Evolutionary conservation across 2,113 vertebrate species (phyloP).

Genomic region (Daubentonia madagascariensis): DNA sequence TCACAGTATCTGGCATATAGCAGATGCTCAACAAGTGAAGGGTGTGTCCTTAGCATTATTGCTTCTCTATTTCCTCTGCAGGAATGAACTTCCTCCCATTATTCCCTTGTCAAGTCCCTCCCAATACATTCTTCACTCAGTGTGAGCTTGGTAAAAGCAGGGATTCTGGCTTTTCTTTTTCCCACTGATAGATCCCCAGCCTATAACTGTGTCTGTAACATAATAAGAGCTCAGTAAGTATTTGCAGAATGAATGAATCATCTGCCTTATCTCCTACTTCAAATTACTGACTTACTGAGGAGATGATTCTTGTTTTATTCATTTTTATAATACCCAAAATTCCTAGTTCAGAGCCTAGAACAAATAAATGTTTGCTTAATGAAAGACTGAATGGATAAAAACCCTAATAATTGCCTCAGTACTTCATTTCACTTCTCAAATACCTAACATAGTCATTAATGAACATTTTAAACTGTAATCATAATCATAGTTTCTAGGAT

Average conservation of each 20-base stretch:
- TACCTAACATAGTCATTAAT: neutral
- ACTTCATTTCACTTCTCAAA: neutral
- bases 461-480: neutral
- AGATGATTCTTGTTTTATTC: neutral
- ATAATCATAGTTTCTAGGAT: neutral
- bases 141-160: neutral
- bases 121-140: neutral
- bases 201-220: neutral
- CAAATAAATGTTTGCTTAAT: slow-evolving; percentile 10
- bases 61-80: neutral
- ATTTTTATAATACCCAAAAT: neutral
- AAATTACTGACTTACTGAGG: neutral
- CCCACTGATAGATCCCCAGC: neutral
- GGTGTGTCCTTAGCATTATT: neutral
- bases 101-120: neutral
- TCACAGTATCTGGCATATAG: neutral
- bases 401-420: neutral
- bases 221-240: neutral
- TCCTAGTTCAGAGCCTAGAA: neutral
- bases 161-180: neutral
- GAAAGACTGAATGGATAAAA: neutral
- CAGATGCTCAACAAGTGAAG: neutral
- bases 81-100: neutral
- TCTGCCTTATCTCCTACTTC: neutral
- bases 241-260: neutral